Evolutionary conservation across 2,888 invertebrate species (phyloP).

Genomic region (Tinea trinotella): DNA sequence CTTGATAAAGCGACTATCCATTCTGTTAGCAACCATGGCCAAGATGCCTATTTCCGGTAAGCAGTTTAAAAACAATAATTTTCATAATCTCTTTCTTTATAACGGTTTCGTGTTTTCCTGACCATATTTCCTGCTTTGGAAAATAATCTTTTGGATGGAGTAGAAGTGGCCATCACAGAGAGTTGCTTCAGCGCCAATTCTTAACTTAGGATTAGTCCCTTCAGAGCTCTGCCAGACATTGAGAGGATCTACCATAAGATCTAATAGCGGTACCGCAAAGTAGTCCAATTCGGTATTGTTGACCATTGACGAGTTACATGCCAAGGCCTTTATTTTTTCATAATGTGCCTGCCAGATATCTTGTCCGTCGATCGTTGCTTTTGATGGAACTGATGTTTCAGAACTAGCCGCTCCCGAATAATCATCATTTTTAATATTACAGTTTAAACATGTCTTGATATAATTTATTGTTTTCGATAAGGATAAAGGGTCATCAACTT

Average conservation of each 20-base stretch:
- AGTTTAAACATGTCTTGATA: not conserved
- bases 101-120: conserved; percentile 23
- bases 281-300: conserved; percentile 23
- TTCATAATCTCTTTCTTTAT: conserved; percentile 23
- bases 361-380: conserved; percentile 19
- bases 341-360: conserved; percentile 25
- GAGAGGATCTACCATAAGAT: conserved; percentile 21
- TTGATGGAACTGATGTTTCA: conserved; percentile 20
- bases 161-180: conserved; percentile 23
- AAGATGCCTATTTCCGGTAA: too few relatives aligned
- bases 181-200: conserved; percentile 23
- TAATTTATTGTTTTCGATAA: not conserved
- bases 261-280: conserved; percentile 22
- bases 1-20: too few relatives aligned
- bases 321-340: conserved; percentile 24
- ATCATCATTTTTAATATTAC: not conserved
- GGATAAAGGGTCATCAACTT: not conserved
- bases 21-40: too few relatives aligned
- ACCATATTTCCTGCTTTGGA: conserved; percentile 24
- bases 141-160: conserved; percentile 23
- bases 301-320: conserved; percentile 21
- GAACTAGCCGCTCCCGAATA: not conserved
- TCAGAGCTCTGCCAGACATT: conserved; percentile 22
- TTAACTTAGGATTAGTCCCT: conserved; percentile 23
- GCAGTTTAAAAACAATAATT: conserved; percentile 24